phyloP scores from a whole-genome alignment of 2,888 invertebrate species.

The Spicauda simplicius region DNA sequence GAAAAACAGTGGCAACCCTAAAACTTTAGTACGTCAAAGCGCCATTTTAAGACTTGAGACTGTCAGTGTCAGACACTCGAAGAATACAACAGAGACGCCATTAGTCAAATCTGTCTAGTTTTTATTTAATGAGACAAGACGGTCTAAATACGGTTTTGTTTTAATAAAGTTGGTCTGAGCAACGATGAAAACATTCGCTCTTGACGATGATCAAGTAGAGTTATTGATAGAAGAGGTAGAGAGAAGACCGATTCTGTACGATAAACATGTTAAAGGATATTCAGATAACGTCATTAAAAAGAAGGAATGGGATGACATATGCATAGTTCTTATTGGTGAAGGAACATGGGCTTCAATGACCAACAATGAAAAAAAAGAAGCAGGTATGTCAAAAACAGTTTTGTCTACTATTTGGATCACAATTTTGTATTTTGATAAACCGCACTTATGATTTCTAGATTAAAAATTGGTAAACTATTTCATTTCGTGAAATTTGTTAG shows the following conservation, averaged over 20 bases:
- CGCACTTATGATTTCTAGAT: too few relatives aligned
- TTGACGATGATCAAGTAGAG: conserved; percentile 1
- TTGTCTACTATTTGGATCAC: background rate
- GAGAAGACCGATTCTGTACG: background rate
- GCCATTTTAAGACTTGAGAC: background rate
- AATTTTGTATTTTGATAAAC: background rate
- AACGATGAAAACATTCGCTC: background rate
- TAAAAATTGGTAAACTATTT: too few relatives aligned
- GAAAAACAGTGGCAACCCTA: background rate
- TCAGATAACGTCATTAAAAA: background rate
- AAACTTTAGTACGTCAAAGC: too few relatives aligned
- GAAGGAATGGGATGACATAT: conserved; percentile 3
- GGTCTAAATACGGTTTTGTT: background rate
- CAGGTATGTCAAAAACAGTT: conserved; percentile 2
- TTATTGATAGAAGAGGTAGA: conserved; percentile 3
- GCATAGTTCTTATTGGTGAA: background rate
- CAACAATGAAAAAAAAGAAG: background rate
- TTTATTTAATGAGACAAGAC: background rate
- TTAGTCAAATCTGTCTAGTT: conserved; percentile 3
- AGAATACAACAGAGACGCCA: background rate
- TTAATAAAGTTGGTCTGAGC: background rate
- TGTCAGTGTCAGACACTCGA: background rate
- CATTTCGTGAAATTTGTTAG: too few relatives aligned
- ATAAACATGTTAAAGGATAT: background rate
- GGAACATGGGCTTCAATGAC: background rate